Base-by-base conservation (phyloP, 2,797 vertebrate species). In the Emydoidea blandingii region DNA sequence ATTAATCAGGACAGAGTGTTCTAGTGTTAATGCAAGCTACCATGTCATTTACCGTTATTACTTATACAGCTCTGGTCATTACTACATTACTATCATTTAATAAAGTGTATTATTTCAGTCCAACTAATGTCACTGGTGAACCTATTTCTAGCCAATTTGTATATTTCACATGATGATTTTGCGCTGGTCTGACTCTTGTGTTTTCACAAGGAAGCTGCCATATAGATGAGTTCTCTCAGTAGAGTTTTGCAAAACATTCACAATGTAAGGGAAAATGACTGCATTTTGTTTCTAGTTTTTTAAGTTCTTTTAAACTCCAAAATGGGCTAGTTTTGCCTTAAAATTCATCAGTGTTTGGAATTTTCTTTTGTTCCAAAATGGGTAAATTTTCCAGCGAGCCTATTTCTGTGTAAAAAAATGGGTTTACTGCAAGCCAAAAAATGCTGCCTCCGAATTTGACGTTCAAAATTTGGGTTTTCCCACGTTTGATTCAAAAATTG, bases 1-100 rank as follows among this genome's bases (percentile, higher is more conserved):
- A 94, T 98, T 97, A 96, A 95, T 97, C 97, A 97, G 97, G 93
- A 93, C 90, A 97, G 93, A 97, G 95, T 97, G 94, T 97, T 95
- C 92, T 90, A 83, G 74, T 92, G 93, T 95, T 97, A 96, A 96
- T 94, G 97, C 96, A 96, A 96, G 91, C 87, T 93, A 95, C 95
- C 95, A 96, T 96, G 92, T 97, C 96, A 97, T 98, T 96, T 97
- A 95, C 94, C 91, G 96, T 96, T 94, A 95, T 94, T 96, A 87
- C 96, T 96, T 93, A 90, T 79, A 89, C 82, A 80, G 89, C 80
- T 90, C 89, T 86, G 90, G 88, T 87, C 88, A 92, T 93, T 89
- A 85, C 79, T 81, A 78, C 72, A 92, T 97, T 97, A 94, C 94
- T 91, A 95, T 94, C 76, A 93, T 89, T 87, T 86, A 94, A 96